These are phyloP conservation scores for Cotesia vestalis DNA, from an alignment of 1,140 invertebrate genomes.

Conservation along the genomic window DNA sequence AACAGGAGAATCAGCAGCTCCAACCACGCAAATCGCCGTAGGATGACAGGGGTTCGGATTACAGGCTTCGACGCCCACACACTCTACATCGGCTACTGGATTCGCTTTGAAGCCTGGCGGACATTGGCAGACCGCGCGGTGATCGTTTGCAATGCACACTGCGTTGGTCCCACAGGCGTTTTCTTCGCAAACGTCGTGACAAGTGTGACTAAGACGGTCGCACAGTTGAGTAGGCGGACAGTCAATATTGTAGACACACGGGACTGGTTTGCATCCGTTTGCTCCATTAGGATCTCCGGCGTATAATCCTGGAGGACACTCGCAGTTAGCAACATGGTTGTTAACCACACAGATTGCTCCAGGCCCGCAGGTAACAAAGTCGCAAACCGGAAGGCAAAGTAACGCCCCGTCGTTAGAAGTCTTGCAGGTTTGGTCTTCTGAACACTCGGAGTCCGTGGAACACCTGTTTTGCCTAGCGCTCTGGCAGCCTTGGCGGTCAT, in stretches of 20 bases:
- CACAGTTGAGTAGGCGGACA: conserved; percentile 81
- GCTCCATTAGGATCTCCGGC: conserved; percentile 84
- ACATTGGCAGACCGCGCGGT: conserved; percentile 83
- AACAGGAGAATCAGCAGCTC: conserved; percentile 63
- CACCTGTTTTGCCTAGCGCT: conserved; percentile 77
- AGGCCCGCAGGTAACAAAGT: conserved; percentile 80
- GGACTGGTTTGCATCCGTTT: conserved; percentile 79
- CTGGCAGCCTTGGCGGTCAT: conserved; percentile 85
- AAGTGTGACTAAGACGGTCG: conserved; percentile 83
- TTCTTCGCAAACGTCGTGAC: conserved; percentile 81
- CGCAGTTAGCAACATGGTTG: conserved; percentile 87
- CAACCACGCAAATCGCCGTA: conserved; percentile 79
- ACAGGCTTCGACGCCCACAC: conserved; percentile 74
- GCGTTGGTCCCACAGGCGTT: conserved; percentile 87
- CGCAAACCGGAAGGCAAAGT: conserved; percentile 79
- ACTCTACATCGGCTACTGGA: conserved; percentile 83
- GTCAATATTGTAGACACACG: conserved; percentile 86
- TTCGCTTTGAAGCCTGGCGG: conserved; percentile 82
- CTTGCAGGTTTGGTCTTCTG: conserved; percentile 80
- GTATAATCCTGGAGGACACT: conserved; percentile 84
- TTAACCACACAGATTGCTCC: conserved; percentile 86
- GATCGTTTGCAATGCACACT: conserved; percentile 86
- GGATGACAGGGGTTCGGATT: conserved; percentile 82
- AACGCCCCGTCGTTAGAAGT: conserved; percentile 57
- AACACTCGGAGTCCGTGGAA: conserved; percentile 80